Evolutionary conservation across 2,113 vertebrate species (phyloP), one percentile per base, ranked within the genome.

Genomic region (Lates calcarifer): DNA sequence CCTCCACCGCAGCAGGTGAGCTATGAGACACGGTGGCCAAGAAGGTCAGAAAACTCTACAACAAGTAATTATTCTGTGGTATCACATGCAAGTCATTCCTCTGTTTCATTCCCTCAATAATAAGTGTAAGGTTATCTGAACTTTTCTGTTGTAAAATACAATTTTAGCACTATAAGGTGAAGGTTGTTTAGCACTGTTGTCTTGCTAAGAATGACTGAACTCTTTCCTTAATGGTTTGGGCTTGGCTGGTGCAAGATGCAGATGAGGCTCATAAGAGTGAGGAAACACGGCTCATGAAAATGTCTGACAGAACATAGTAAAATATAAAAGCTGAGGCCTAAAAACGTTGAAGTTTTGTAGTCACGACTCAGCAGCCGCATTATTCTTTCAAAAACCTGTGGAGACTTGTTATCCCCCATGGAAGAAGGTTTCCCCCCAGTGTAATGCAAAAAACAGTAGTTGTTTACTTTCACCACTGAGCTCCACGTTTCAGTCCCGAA

Each of bases 1-100:
- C 96, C 96, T 6, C 89, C 96, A 0, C 83, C 94, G 13, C 97
- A 97, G 92, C 97, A 98, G 97, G 98, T 99, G 79, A 94, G 77
- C n/a, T n/a, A 17, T 0, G 22, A 31, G 10, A 22, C 3, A 0
- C 18, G 18, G 14, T 3, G 29, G 22, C 43, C 17, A 6, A 11
- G 35, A 6, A 20, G 18, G 41, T 74, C 33, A 0, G 22, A 24
- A 6, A n/a, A 15, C 43, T 55, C 43, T 13, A 47, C 8, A 26
- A 8, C 8, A 41, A 17, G 17, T 41, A 13, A 22, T 37, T 37
- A 37, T 37, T 37, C 8, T 37, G 35, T 37, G 35, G 2, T 37
- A 6, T 37, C 6, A 37, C 56, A 47, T 7, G 26, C 3, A 24
- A 31, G n/a, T 47, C 5, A 24, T 8, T 39, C n/a, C 28, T 71